Evolutionary conservation across 1,140 invertebrate genomes (phyloP).

Genomic region (Caenorhabditis inopinata): DNA sequence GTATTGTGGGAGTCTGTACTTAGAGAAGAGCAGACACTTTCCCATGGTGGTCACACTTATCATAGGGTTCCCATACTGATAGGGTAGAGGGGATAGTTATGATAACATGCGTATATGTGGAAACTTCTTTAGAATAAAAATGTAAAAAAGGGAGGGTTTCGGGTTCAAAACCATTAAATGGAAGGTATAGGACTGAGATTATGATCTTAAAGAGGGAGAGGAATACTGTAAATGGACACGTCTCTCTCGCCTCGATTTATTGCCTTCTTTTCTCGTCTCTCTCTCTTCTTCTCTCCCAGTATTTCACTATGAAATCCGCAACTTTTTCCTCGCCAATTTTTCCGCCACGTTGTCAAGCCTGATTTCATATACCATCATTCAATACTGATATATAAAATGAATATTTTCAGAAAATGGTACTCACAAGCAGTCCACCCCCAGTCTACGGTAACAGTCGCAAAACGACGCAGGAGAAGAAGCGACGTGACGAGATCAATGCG

Average conservation of each 20-base stretch:
- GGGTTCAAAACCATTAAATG: background rate
- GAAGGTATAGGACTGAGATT: too few relatives aligned
- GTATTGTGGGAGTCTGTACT: background rate
- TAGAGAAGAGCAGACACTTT: background rate
- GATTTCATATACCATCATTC: too few relatives aligned
- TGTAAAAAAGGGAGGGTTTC: too few relatives aligned
- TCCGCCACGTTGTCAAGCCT: too few relatives aligned
- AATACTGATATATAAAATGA: too few relatives aligned
- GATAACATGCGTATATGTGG: background rate
- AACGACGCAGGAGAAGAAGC: constrained; percentile 9
- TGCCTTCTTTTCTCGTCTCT: background rate
- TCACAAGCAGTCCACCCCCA: background rate
- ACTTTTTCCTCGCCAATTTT: background rate
- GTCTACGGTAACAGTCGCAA: background rate
- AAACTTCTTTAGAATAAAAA: too few relatives aligned
- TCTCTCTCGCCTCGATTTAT: background rate
- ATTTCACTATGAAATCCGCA: background rate
- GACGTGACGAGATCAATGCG: constrained; percentile 3
- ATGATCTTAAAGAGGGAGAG: too few relatives aligned
- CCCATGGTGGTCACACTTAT: constrained; percentile 25
- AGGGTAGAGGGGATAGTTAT: background rate
- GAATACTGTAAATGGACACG: constrained; percentile 8
- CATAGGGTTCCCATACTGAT: constrained; percentile 5
- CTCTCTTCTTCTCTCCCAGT: background rate
- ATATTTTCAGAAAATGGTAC: background rate